phyloP scores from a whole-genome alignment of 53 echinoderm and acorn worm species.

The Actinopyga echinites region DNA sequence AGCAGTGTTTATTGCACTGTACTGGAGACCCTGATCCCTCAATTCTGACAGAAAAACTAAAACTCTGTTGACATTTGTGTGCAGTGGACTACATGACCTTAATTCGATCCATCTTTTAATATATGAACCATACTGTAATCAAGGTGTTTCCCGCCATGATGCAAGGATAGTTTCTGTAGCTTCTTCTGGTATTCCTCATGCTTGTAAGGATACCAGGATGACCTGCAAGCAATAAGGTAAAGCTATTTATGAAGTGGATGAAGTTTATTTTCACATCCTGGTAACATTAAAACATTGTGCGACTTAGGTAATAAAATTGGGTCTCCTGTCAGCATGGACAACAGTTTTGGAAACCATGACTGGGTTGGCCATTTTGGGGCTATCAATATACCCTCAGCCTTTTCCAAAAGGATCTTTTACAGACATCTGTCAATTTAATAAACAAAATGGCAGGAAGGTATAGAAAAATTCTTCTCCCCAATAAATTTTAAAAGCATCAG shows the following conservation, averaged over 20 bases:
- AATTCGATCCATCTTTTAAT: too few species aligned
- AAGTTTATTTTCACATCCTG: background rate
- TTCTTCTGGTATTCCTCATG: slow-evolving; percentile 10
- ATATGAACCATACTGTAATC: background rate
- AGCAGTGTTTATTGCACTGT: slow-evolving; percentile 29
- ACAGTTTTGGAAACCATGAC: background rate
- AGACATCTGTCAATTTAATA: background rate
- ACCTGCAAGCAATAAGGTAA: slow-evolving; percentile 30
- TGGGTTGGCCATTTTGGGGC: background rate
- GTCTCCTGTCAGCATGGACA: background rate
- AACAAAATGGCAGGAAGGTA: slow-evolving; percentile 16
- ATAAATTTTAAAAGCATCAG: slow-evolving; percentile 46
- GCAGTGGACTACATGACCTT: too few species aligned
- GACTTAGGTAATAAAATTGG: background rate
- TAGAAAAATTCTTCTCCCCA: slow-evolving; percentile 25
- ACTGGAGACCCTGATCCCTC: background rate
- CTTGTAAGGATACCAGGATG: slow-evolving; percentile 22
- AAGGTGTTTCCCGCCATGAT: background rate
- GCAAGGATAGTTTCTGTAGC: slow-evolving; percentile 12
- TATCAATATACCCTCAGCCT: background rate
- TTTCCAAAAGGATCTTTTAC: background rate
- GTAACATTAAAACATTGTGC: background rate
- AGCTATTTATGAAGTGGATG: background rate
- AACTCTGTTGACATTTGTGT: too few species aligned
- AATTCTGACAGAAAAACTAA: too few species aligned